These are phyloP conservation scores for Otolemur garnettii DNA, from an alignment of 2,113 vertebrate species.

Conservation along the genomic window DNA sequence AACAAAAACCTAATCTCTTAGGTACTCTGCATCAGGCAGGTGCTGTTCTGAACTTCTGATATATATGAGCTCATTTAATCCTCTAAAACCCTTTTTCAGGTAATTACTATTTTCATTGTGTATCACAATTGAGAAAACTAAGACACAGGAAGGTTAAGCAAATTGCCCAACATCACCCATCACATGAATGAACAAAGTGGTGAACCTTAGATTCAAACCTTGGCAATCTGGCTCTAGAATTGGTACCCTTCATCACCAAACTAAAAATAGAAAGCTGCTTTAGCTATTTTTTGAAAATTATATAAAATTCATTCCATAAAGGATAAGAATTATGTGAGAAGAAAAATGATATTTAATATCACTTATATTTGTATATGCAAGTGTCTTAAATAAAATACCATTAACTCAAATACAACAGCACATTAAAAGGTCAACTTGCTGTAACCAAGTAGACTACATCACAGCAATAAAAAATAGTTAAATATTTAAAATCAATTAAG, in stretches of 20 bases:
- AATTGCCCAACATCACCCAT: background rate
- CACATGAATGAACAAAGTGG: background rate
- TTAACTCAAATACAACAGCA: background rate
- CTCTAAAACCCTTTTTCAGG: background rate
- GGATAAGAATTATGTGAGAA: background rate
- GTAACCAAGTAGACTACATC: background rate
- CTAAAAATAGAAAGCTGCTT: background rate
- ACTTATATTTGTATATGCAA: background rate
- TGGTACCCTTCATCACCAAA: background rate
- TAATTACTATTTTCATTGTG: background rate
- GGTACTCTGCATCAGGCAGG: background rate
- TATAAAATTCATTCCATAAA: background rate
- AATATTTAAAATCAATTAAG: constrained; percentile 16
- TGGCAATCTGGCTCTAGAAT: background rate
- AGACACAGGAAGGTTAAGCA: background rate
- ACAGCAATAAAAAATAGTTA: background rate
- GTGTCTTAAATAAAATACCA: background rate
- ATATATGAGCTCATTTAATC: background rate
- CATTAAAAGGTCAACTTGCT: background rate
- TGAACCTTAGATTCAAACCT: background rate
- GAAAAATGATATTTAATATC: background rate
- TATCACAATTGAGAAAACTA: background rate
- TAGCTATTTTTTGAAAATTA: background rate
- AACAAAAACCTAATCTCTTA: background rate
- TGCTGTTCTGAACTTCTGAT: background rate